Base-by-base conservation (phyloP, 2,888 invertebrate genomes). In the Caenorhabditis sp. region DNA sequence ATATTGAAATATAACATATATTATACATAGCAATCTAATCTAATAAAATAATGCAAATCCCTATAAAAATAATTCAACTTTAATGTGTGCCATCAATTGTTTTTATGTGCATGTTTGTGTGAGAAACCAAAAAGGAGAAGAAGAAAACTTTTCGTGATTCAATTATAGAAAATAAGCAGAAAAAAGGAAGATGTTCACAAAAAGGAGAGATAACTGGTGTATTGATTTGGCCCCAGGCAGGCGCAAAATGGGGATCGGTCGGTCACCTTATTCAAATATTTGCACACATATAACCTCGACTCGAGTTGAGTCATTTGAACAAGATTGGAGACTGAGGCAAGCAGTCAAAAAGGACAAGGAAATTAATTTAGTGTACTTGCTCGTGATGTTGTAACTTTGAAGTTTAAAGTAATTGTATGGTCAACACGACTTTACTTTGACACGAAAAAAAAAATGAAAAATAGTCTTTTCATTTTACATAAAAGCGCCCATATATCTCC, bases 261-360 rank as follows among this genome's bases (percentile, higher is more conserved):
- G 70, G 60, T 59, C 70, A 71, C 67, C 63, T 61, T 71, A 63
- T 62, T 63, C 70, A 71, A 71, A 71, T 71, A 71, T 71, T 71
- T 66, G 63, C 70, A 67, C 27, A 26, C 12, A 43, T 43, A 43
- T 43, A 43, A 43, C 43, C 43, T 31, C 31, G 31, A 31, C 43
- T 43, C 21, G 56, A 5, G 26, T 56, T 56, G 56, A 56, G 26
- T 56, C 56, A 52, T 52, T 23, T 23, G 10, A 21, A 23, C 52
- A 52, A 23, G 8, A 23, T 52, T n/a, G 23, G 23, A 23, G 23
- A 23, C 23, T 52, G n/a, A 23, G 52, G 21, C 21, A 23, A 52
- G 21, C 21, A 52, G 43, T 17, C 12, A 43, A 43, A 43, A 43
- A 43, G 17, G 14, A 52, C 52, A 12, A 52, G 52, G 52, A 52